Conservation (phyloP, 2,113 vertebrate species). For the Phodopus roborovskii region DNA sequence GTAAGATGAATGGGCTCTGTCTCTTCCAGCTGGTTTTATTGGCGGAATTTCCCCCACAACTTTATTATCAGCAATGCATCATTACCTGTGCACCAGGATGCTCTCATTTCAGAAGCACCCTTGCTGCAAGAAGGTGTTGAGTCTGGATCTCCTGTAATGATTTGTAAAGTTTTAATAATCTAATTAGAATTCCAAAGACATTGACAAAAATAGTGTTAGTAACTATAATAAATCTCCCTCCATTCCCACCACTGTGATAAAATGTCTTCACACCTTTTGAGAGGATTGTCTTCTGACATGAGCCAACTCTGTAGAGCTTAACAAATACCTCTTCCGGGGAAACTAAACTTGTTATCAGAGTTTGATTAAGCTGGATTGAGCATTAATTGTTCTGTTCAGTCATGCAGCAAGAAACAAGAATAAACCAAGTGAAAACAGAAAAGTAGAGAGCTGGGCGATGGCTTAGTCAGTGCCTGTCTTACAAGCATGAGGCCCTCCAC, state of each 20-base stretch:
- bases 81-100: slow-evolving; percentile 83
- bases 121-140: slow-evolving; percentile 67
- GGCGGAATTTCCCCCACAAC: slow-evolving; percentile 82
- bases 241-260: slow-evolving; percentile 81
- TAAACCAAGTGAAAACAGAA: slow-evolving; percentile 77
- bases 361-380: slow-evolving; percentile 81
- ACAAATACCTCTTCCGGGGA: slow-evolving; percentile 75
- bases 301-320: slow-evolving; percentile 79
- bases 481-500: not conserved
- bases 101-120: slow-evolving; percentile 81
- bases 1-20: slow-evolving; percentile 86
- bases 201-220: slow-evolving; percentile 81
- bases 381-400: slow-evolving; percentile 83
- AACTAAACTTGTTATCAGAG: slow-evolving; percentile 81
- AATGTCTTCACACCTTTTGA: slow-evolving; percentile 82
- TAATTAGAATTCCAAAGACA: slow-evolving; percentile 87
- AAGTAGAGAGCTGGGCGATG: slow-evolving; percentile 39
- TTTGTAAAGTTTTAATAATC: slow-evolving; percentile 89
- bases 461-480: not conserved
- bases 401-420: slow-evolving; percentile 58
- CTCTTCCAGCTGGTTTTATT: slow-evolving; percentile 84
- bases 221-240: slow-evolving; percentile 84
- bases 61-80: slow-evolving; percentile 83
- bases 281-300: slow-evolving; percentile 83
- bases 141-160: slow-evolving; percentile 84